A percentile compares a stretch with the other conserved stretches of the same genome.
phyloP scores from a whole-genome alignment of 2,888 invertebrate species.

The Eurois occulta region DNA sequence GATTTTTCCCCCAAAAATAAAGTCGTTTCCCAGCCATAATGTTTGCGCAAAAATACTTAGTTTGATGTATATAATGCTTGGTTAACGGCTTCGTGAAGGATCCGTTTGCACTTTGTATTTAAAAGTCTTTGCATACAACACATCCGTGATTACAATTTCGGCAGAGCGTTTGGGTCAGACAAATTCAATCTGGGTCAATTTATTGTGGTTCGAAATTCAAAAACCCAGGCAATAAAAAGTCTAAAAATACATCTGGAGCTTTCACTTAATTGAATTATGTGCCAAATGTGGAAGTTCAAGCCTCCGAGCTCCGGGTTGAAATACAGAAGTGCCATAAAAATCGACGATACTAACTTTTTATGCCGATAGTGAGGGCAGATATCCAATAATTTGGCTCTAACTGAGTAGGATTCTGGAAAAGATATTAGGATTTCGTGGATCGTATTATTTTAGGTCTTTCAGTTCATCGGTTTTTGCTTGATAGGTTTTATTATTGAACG shows the following conservation, averaged over 20 bases:
- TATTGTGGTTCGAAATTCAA: not conserved
- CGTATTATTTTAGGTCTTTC: conserved; percentile 27
- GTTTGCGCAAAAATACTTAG: too few relatives aligned
- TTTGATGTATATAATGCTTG: too few relatives aligned
- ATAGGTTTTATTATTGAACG: conserved; percentile 17
- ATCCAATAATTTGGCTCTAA: conserved; percentile 55
- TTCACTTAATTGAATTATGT: conserved; percentile 41
- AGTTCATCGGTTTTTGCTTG: conserved; percentile 16
- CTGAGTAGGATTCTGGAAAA: conserved; percentile 37
- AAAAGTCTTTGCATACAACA: not conserved
- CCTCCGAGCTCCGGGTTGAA: conserved; percentile 15
- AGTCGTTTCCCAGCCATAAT: too few relatives aligned
- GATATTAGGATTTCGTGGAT: conserved; percentile 26
- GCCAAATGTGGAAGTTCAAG: conserved; percentile 32
- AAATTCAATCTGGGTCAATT: conserved; percentile 16
- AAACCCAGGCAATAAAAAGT: not conserved
- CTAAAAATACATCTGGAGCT: conserved; percentile 31
- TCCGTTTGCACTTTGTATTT: too few relatives aligned
- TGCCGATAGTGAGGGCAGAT: conserved; percentile 46
- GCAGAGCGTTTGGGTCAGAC: not conserved
- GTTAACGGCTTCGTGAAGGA: too few relatives aligned
- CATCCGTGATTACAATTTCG: not conserved
- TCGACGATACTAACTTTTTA: conserved; percentile 47
- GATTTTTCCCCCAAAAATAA: too few relatives aligned
- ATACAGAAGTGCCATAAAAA: conserved; percentile 49